Conservation (phyloP, 2,888 invertebrate species). For the Drosophila formosana region DNA sequence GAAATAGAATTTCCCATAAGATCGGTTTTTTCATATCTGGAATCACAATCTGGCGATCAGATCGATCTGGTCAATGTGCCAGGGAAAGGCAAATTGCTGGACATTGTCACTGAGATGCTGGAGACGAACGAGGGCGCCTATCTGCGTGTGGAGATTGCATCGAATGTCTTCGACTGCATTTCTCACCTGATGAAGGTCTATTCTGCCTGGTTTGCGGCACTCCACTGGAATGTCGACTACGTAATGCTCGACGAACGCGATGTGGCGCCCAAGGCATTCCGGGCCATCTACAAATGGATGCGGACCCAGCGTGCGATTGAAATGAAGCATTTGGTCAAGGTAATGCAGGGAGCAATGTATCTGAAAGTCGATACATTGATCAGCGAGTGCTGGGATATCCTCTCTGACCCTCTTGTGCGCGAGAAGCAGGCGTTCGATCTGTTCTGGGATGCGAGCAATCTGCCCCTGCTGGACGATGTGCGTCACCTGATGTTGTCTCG, state of each 20-base stretch:
- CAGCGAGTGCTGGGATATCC: slow-evolving; percentile 2
- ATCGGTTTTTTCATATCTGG: neutral
- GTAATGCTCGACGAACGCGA: slow-evolving; percentile 2
- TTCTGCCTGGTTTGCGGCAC: slow-evolving; percentile 20
- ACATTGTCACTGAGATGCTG: neutral
- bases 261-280: slow-evolving; percentile 30
- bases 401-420: slow-evolving; percentile 3
- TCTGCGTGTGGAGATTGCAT: slow-evolving; percentile 13
- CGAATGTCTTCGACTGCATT: slow-evolving; percentile 18
- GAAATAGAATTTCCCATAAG: neutral
- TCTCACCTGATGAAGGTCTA: slow-evolving; percentile 17
- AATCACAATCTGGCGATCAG: neutral
- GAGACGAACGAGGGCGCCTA: slow-evolving; percentile 19
- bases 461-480: slow-evolving; percentile 2
- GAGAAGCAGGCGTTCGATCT: slow-evolving; percentile 35
- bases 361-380: slow-evolving; percentile 21
- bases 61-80: neutral
- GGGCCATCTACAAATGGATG: slow-evolving; percentile 42
- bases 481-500: slow-evolving; percentile 16
- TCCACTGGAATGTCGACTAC: neutral
- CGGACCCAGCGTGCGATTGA: slow-evolving; percentile 9
- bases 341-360: slow-evolving; percentile 36
- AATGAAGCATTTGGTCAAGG: neutral
- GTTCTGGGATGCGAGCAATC: neutral
- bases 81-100: rapidly evolving